Percentiles rank a stretch among this genome's conserved stretches.
These are phyloP conservation scores for Scaptomyza reducta DNA, from an alignment of 2,888 invertebrate genomes.

Conservation along the genomic window DNA sequence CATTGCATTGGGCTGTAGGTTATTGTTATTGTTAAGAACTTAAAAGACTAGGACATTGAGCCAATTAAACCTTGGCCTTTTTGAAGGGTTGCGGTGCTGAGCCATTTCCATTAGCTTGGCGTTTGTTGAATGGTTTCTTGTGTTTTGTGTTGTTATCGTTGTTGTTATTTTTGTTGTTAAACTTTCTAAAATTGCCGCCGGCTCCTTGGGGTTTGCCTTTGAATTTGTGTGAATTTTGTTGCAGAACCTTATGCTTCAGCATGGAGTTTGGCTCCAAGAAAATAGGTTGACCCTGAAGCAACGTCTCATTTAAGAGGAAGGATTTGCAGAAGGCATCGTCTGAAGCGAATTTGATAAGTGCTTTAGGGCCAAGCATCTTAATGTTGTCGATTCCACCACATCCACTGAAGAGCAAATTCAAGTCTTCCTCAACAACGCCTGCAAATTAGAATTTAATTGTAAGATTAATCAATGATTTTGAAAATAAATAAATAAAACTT, in stretches of 20 bases:
- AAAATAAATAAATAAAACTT: background rate
- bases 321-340: constrained; percentile 76
- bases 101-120: constrained; percentile 37
- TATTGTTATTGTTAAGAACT: constrained; percentile 23
- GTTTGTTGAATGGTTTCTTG: constrained; percentile 59
- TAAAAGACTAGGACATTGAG: constrained; percentile 35
- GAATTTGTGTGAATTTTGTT: constrained; percentile 8
- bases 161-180: constrained; percentile 12
- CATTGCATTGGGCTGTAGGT: constrained; percentile 20
- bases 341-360: constrained; percentile 64
- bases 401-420: constrained; percentile 50
- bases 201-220: background rate
- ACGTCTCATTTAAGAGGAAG: constrained; percentile 67
- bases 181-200: constrained; percentile 21
- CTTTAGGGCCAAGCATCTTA: constrained; percentile 36
- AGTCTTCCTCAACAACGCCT: constrained; percentile 56
- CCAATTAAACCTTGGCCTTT: constrained; percentile 32
- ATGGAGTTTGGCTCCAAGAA: constrained; percentile 77
- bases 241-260: constrained; percentile 44
- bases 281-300: constrained; percentile 52
- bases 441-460: background rate
- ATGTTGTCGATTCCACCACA: constrained; percentile 64
- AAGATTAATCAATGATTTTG: background rate
- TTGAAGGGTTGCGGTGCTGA: constrained; percentile 26
- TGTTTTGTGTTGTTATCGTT: constrained; percentile 10